Evolutionary conservation across 1,140 invertebrate species (phyloP), one percentile per base, ranked within the genome.

Genomic region (Drosophila nasuta): DNA sequence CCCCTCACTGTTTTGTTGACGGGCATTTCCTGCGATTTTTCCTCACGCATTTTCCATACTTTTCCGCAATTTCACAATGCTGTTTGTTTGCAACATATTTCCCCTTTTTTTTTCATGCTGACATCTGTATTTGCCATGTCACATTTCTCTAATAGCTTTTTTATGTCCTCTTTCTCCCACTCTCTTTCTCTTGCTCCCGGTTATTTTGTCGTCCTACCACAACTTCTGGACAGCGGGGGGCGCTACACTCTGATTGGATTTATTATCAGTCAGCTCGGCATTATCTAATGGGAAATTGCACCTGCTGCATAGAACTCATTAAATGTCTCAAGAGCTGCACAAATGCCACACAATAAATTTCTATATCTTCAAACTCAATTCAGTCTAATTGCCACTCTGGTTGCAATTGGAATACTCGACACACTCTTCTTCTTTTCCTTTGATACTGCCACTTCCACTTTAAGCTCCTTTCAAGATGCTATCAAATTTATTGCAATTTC

Each of bases 121-220:
- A 10, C 17, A 35, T 13, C 25, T 65, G 45, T 59, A 54, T 59
- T 52, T 20, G n/a, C 49, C 33, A 52, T 72, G 68, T 77, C 59
- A 70, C 59, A 70, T n/a, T 11, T 64, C 69, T 48, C 41, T 86
- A 86, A 87, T 86, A 58, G 76, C 60, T 74, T 86, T 86, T 86
- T 87, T 86, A 82, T 82, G 82, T 82, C 56, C 60, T 63, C 65
- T 81, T 51, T 56, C 56, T 78, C 49, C 13, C 48, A 25, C 30
- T 51, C 10, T 51, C 11, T 20, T 25, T 20, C 4, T 51, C 10
- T 28, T 11, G 6, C 45, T 46, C 46, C 6, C 45, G 17, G 5
- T 7, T 13, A 13, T 43, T n/a, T 52, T 43, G 52, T 56, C 49
- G 82, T 67, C 82, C 82, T 86, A 87, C 82, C 82, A 41, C 82